Evolutionary conservation across 2,888 invertebrate species (phyloP).

Genomic region (Xestia c-nigrum): DNA sequence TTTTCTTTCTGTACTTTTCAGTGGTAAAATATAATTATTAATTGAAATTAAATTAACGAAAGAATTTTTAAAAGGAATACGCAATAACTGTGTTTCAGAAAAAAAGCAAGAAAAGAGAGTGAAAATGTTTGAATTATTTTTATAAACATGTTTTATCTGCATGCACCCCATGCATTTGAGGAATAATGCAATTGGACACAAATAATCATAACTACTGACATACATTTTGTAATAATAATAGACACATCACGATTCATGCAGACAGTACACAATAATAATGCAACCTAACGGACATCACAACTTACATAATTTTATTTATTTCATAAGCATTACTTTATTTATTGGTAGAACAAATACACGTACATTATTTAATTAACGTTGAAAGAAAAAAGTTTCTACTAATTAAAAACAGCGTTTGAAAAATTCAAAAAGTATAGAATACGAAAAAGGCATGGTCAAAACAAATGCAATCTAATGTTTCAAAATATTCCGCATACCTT

Average conservation of each 20-base stretch:
- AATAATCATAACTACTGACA: constrained; percentile 29
- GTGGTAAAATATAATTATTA: background rate
- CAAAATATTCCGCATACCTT: constrained; percentile 84
- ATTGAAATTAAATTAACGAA: background rate
- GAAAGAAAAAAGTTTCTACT: constrained; percentile 16
- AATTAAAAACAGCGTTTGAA: constrained; percentile 27
- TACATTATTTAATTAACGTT: background rate
- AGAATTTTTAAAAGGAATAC: background rate
- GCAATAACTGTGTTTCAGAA: constrained; percentile 6
- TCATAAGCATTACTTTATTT: constrained; percentile 2
- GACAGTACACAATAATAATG: constrained; percentile 56
- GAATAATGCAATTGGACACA: constrained; percentile 11
- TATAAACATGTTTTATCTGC: constrained; percentile 23
- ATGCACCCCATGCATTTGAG: constrained; percentile 43
- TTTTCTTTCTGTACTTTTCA: background rate
- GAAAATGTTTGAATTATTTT: background rate
- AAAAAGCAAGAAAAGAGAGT: constrained; percentile 22
- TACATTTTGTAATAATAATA: constrained; percentile 35
- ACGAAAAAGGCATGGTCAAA: constrained; percentile 53
- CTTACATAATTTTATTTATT: constrained; percentile 10
- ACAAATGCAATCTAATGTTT: constrained; percentile 55
- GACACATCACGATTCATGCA: constrained; percentile 64
- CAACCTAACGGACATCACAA: constrained; percentile 45
- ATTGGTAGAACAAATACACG: constrained; percentile 9
- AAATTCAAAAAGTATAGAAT: constrained; percentile 37